Evolutionary conservation across 1,140 invertebrate species (phyloP).

Genomic region (Scaptomyza graminum): DNA sequence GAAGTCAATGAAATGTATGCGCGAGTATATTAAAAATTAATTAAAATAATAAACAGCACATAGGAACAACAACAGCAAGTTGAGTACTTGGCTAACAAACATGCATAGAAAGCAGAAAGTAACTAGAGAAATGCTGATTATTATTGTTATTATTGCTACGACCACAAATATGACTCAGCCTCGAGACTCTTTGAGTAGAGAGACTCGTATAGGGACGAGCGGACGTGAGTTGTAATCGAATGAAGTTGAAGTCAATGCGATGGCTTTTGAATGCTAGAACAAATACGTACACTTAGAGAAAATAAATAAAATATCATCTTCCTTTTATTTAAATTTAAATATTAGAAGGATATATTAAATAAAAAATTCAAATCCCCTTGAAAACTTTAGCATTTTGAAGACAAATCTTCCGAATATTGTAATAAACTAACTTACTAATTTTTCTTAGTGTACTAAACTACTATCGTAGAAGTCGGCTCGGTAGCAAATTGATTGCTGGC

Average conservation of each 20-base stretch:
- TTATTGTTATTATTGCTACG: slow-evolving; percentile 70
- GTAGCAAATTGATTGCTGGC: slow-evolving; percentile 59
- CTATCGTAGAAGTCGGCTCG: neutral
- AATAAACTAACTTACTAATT: neutral
- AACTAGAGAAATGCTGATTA: slow-evolving; percentile 68
- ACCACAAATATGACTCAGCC: slow-evolving; percentile 34
- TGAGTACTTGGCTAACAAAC: neutral
- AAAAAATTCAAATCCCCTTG: too few species aligned
- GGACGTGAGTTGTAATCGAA: slow-evolving; percentile 57
- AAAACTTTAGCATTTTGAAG: too few species aligned
- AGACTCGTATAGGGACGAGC: slow-evolving; percentile 21
- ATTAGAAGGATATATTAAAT: too few species aligned
- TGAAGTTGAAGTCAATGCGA: slow-evolving; percentile 14
- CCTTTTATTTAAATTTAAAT: too few species aligned
- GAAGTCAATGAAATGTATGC: slow-evolving; percentile 27
- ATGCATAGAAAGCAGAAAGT: slow-evolving; percentile 54
- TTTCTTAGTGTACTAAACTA: neutral
- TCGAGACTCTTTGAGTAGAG: neutral
- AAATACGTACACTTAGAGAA: slow-evolving; percentile 20
- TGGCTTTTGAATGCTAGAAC: slow-evolving; percentile 42
- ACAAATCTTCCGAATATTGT: too few species aligned
- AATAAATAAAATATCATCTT: neutral
- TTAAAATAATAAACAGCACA: slow-evolving; percentile 53
- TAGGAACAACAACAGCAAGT: slow-evolving; percentile 11
- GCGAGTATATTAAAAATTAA: slow-evolving; percentile 63